Evolutionary conservation across 2,113 vertebrate species (phyloP).

Genomic region (Chaetodon auriga): DNA sequence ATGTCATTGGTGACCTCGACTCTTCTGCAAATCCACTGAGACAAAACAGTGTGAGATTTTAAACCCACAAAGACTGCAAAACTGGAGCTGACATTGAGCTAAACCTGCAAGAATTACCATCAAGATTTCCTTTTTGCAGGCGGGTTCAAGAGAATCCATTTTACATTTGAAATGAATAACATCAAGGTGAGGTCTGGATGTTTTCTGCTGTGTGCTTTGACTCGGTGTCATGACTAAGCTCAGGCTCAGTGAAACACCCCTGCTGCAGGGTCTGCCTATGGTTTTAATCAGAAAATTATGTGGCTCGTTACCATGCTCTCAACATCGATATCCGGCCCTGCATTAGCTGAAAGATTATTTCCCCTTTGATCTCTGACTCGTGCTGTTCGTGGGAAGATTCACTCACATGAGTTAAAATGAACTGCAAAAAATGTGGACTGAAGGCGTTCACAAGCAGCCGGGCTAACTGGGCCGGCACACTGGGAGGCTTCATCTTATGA

Average conservation of each 20-base stretch:
- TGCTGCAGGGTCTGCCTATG: conserved; percentile 17
- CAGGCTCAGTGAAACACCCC: neutral
- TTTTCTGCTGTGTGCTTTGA: conserved; percentile 33
- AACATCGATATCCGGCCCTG: conserved; percentile 43
- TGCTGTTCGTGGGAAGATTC: conserved; percentile 47
- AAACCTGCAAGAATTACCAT: neutral
- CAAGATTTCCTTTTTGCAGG: neutral
- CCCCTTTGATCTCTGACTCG: conserved; percentile 64
- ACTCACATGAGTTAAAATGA: conserved; percentile 53
- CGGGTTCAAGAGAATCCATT: neutral
- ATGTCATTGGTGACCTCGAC: neutral
- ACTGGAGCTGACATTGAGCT: neutral
- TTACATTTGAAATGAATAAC: neutral
- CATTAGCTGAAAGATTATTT: conserved; percentile 52
- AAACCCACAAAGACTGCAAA: neutral
- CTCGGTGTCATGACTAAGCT: conserved; percentile 17
- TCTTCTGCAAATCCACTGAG: neutral
- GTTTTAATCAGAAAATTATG: conserved; percentile 45
- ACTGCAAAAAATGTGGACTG: conserved; percentile 16
- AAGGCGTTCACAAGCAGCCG: neutral
- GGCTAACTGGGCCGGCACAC: neutral
- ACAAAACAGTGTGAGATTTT: neutral
- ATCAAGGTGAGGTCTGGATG: neutral
- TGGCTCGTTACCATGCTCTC: conserved; percentile 61
- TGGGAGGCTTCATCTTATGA: neutral